Base-by-base conservation (phyloP, 2,797 vertebrate genomes). In the Glyptemys insculpta region DNA sequence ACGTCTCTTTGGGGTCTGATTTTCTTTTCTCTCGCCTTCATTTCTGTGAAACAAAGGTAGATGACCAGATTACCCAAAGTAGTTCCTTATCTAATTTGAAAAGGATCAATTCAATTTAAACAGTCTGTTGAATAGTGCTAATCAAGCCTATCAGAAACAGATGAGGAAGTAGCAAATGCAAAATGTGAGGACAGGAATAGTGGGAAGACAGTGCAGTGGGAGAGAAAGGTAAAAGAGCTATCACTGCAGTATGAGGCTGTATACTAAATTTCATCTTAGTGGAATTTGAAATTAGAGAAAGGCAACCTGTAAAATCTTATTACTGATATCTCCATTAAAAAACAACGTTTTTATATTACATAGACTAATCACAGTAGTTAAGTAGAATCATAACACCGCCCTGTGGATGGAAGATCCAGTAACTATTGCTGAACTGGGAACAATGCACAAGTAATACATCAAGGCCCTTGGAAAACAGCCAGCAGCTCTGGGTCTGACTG, bases 21-120 rank as follows among this genome's bases (percentile, higher is more conserved):
- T 97, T 87, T 98, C 98, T 94, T 98, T 98, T 29, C 97, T 97
- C 31, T 97, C 98, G 7, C 91, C 94, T 12, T 97, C 98, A 93
- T 91, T 97, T 87, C 98, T 98, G 79, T 2, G 82, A 94, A 94
- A 86, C 3, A 88, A 50, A 84, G 50, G 19, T 12, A 81, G 2
- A 14, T 0, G 5, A 1, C 2, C 12, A 83, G 29, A 0, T 54
- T 12, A 2, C 37, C 47, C 1, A 1, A 2, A 31, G 53, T 0
- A 3, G 21, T 65, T 80, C 49, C 53, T 59, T 31, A 59, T 37
- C 57, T 59, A 88, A 82, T 56, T 18, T 68, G 31, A 88, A 72
- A 81, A 25, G 18, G 78, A 53, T 68, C 68, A 65, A 79, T 41
- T 49, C 27, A 11, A 56, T 54, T 29, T 34, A 34, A 59, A 49